A percentile compares a stretch with the other conserved stretches of the same genome.
These are phyloP conservation scores for Tadarida brasiliensis DNA, from an alignment of 2,797 vertebrate genomes.

Conservation along the genomic window DNA sequence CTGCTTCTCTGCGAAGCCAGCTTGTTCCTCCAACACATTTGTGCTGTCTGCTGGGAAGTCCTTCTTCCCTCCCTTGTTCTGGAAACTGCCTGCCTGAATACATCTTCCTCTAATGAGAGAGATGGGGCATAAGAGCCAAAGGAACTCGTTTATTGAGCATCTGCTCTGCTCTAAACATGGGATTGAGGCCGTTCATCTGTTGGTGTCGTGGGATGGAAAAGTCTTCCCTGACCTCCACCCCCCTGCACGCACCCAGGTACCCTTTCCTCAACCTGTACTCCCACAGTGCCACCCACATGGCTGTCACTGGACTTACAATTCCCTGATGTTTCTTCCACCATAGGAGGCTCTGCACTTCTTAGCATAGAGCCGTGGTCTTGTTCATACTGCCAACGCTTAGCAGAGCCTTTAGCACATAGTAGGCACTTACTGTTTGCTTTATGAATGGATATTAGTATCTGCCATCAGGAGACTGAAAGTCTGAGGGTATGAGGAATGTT, in stretches of 20 bases:
- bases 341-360: not conserved
- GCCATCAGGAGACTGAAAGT: not conserved
- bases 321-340: not conserved
- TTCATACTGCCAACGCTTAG: not conserved
- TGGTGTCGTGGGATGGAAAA: not conserved
- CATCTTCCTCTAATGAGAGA: not conserved
- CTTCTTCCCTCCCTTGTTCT: not conserved
- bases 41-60: not conserved
- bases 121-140: not conserved
- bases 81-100: not conserved
- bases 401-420: not conserved
- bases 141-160: not conserved
- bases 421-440: conserved; percentile 1
- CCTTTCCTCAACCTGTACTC: not conserved
- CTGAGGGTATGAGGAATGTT: not conserved
- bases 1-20: not conserved
- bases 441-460: conserved; percentile 17
- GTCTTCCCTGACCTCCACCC: not conserved
- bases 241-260: not conserved
- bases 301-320: not conserved
- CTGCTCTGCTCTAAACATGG: not conserved
- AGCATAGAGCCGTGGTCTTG: not conserved
- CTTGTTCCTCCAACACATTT: not conserved
- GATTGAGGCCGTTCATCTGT: not conserved
- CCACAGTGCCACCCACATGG: too few species aligned